Conservation (phyloP, 1,140 invertebrate genomes). For the Drosophila pruinosa region DNA sequence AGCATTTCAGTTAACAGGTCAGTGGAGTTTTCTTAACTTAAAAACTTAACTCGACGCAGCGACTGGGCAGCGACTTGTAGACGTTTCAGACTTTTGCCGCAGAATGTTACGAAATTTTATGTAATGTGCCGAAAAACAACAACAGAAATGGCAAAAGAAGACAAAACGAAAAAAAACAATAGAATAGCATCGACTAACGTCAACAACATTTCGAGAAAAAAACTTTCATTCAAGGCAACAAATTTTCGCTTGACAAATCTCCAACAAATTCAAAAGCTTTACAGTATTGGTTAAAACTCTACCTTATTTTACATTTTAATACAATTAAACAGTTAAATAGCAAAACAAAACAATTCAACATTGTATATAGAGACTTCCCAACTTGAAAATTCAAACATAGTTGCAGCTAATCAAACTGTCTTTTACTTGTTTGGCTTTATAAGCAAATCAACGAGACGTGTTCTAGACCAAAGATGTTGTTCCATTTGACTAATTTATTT, state of each 20-base stretch:
- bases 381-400: constrained; percentile 48
- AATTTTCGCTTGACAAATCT: constrained; percentile 57
- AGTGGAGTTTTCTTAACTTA: constrained; percentile 80
- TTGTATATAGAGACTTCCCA: too few species aligned
- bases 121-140: constrained; percentile 72
- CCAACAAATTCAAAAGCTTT: constrained; percentile 47
- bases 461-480: constrained; percentile 1
- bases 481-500: constrained; percentile 75
- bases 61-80: constrained; percentile 31
- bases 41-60: constrained; percentile 56
- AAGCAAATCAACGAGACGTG: constrained; percentile 36
- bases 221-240: constrained; percentile 66
- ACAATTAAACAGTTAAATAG: constrained; percentile 45
- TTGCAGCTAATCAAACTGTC: constrained; percentile 54
- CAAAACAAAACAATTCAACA: constrained; percentile 12
- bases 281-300: constrained; percentile 38
- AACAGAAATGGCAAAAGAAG: constrained; percentile 3
- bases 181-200: constrained; percentile 17
- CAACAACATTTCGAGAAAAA: constrained; percentile 32
- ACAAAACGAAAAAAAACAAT: constrained; percentile 17
- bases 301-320: constrained; percentile 67
- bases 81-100: constrained; percentile 61
- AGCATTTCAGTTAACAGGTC: constrained; percentile 78
- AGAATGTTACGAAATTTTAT: constrained; percentile 81
- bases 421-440: constrained; percentile 31